Evolutionary conservation across 2,888 invertebrate species (phyloP), one percentile per base, ranked within the genome.

Genomic region (Congeria kusceri): DNA sequence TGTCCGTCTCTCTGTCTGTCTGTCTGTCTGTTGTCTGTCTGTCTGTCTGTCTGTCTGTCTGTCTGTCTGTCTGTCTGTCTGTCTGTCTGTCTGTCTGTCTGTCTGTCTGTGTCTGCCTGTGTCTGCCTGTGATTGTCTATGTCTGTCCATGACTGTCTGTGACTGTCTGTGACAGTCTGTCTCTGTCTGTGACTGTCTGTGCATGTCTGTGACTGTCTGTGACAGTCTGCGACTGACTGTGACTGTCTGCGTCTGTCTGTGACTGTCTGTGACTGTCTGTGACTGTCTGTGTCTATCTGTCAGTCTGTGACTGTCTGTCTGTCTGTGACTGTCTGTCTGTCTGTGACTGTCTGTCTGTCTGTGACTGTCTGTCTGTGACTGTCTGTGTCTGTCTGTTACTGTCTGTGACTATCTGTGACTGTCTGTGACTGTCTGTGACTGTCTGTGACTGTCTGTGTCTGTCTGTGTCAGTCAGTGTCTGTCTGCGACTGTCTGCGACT

Each of bases 31-130:
- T 65, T 65, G 47, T 65, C 29, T 65, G 65, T 65, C 20, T 65
- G 28, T 65, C 28, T 65, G 65, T 65, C 47, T 65, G 65, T 65
- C 47, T 65, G 65, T 65, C 25, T 47, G 49, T 65, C 29, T 65
- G 29, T 65, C 47, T 65, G n/a, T n/a, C n/a, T n/a, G n/a, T n/a
- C 5, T 53, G 5, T 62, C 32, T 62, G 5, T 62, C 32, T 62
- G 5, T 62, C 32, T 62, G 32, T 62, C 32, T 62, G 32, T 62
- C 32, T 62, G 5, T 62, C 32, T 62, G 63, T 62, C 39, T 62
- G 65, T 65, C 47, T 65, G 65, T 65, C 23, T 65, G 65, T 65
- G 65, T 65, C 49, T 65, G 65, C 46, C 23, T 47, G 49, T 49
- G 7, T 65, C 47, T 65, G 47, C 46, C 25, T 47, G 7, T 47